phyloP scores from a whole-genome alignment of 2,888 invertebrate species.

The Diarsia rubi region DNA sequence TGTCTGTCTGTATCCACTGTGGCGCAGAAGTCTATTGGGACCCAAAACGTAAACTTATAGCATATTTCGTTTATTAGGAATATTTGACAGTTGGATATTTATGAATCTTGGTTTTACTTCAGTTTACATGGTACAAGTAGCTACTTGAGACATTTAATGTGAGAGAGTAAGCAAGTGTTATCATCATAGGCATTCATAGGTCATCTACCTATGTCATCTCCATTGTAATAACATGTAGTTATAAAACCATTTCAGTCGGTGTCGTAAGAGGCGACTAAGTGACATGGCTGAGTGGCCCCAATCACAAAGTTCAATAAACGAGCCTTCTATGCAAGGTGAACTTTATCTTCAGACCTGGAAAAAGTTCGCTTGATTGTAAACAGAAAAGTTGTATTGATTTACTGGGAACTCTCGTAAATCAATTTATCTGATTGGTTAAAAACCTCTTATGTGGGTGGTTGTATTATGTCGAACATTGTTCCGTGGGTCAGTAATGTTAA shows the following conservation, averaged over 20 bases:
- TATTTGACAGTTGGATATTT: constrained; percentile 56
- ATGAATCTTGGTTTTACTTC: constrained; percentile 40
- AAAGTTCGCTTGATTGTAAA: constrained; percentile 45
- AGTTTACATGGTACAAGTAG: constrained; percentile 12
- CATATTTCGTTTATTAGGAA: constrained; percentile 47
- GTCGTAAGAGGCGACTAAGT: constrained; percentile 11
- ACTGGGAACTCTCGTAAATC: constrained; percentile 31
- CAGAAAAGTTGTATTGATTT: constrained; percentile 41
- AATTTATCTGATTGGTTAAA: constrained; percentile 31
- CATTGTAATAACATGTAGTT: constrained; percentile 19
- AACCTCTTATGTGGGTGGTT: constrained; percentile 10
- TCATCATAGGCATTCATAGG: constrained; percentile 26
- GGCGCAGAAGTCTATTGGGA: constrained; percentile 40
- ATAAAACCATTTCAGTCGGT: constrained; percentile 19
- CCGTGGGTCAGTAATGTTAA: background rate
- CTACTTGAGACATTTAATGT: background rate
- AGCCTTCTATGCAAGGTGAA: constrained; percentile 33
- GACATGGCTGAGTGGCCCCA: background rate
- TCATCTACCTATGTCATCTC: constrained; percentile 30
- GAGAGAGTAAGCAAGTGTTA: constrained; percentile 28
- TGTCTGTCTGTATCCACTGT: constrained; percentile 14
- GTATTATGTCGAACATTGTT: background rate
- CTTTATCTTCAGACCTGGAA: constrained; percentile 18
- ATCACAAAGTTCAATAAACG: constrained; percentile 38
- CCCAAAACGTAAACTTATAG: constrained; percentile 39